These are phyloP conservation scores for Calidris pygmaea DNA, from an alignment of 2,113 vertebrate species.

Conservation along the genomic window DNA sequence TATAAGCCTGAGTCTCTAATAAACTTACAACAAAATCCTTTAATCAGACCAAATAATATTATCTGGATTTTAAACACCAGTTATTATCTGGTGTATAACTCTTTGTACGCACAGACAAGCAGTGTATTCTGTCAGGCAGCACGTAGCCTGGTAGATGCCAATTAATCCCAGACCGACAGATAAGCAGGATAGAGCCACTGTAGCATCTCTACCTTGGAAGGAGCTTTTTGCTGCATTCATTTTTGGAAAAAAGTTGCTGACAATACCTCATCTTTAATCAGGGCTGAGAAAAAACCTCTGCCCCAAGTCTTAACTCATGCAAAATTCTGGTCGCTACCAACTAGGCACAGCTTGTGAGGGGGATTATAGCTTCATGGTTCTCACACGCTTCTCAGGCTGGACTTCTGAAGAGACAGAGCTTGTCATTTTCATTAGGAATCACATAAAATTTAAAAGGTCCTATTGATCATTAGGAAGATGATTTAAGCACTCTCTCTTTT, in stretches of 20 bases:
- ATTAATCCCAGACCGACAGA: neutral
- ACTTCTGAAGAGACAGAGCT: neutral
- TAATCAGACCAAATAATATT: neutral
- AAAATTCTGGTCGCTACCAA: neutral
- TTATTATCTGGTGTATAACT: neutral
- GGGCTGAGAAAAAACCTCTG: neutral
- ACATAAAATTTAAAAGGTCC: neutral
- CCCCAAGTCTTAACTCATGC: neutral
- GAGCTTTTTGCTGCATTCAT: neutral
- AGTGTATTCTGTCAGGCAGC: neutral
- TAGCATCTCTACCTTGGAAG: neutral
- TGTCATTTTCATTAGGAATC: neutral
- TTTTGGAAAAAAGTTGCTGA: neutral
- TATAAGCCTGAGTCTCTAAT: neutral
- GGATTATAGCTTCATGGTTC: neutral
- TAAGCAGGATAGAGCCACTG: neutral
- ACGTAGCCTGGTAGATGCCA: neutral
- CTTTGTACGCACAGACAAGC: neutral
- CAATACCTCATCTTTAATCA: neutral
- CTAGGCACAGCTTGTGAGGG: neutral
- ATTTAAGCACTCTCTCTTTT: neutral
- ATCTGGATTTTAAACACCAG: neutral
- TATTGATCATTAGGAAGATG: neutral
- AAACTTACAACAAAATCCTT: neutral
- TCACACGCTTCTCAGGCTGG: neutral